These are phyloP conservation scores for Chrysocyon brachyurus DNA, from an alignment of 2,797 vertebrate genomes.

Conservation along the genomic window DNA sequence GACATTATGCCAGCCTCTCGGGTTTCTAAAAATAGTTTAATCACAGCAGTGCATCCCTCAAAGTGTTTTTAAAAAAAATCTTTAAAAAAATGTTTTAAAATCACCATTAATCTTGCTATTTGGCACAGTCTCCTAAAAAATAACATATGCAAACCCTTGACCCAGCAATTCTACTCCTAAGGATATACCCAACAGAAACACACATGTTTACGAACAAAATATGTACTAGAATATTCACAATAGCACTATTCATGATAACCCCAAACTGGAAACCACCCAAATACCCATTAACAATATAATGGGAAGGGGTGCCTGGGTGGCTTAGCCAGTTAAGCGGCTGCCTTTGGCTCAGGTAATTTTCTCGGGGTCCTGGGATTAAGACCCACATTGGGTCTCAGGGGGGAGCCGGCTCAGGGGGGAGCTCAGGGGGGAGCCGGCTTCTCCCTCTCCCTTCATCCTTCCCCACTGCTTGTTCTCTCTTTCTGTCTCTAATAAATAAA, in stretches of 20 bases:
- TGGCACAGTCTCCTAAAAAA: neutral
- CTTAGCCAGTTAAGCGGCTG: too few species aligned
- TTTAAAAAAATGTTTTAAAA: neutral
- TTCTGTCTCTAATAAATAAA: too few species aligned
- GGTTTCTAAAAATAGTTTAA: conserved; percentile 23
- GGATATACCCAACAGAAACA: neutral
- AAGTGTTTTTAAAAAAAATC: neutral
- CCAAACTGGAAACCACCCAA: conserved; percentile 32
- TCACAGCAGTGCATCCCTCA: neutral
- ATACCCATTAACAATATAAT: neutral
- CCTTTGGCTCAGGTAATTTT: too few species aligned
- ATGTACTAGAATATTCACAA: neutral
- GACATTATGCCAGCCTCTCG: neutral
- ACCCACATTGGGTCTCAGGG: too few species aligned
- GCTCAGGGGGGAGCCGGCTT: too few species aligned
- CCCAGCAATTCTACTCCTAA: neutral
- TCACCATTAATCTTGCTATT: conserved; percentile 4
- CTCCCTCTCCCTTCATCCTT: too few species aligned
- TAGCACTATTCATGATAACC: neutral
- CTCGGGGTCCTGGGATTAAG: too few species aligned
- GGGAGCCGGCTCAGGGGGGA: too few species aligned
- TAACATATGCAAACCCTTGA: neutral
- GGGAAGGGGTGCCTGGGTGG: too few species aligned
- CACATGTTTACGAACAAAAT: neutral
- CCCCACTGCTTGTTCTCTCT: too few species aligned